These are phyloP conservation scores for Kradibia gibbosae DNA, from an alignment of 1,140 invertebrate genomes.

Conservation along the genomic window DNA sequence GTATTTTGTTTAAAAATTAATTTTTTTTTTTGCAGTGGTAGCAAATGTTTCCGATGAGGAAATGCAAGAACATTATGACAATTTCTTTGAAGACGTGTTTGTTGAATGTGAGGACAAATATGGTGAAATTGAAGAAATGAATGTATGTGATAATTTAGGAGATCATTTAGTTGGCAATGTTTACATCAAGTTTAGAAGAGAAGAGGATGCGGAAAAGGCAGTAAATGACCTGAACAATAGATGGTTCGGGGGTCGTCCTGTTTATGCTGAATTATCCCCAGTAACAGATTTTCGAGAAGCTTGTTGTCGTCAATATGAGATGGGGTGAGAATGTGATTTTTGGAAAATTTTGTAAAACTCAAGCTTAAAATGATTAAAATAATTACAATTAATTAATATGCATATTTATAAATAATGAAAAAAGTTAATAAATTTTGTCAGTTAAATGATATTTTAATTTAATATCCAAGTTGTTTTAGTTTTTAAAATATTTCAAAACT, in stretches of 20 bases:
- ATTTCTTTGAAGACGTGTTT: constrained; percentile 99
- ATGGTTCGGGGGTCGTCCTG: constrained; percentile 99
- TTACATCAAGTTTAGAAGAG: constrained; percentile 98
- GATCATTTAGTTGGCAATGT: constrained; percentile 99
- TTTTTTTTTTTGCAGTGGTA: constrained; percentile 77
- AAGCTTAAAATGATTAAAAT: no score
- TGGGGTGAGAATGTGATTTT: constrained; percentile 79
- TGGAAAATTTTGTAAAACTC: no score
- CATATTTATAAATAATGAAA: no score
- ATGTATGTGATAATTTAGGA: constrained; percentile 98
- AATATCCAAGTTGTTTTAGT: no score
- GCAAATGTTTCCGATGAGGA: constrained; percentile 96
- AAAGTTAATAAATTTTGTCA: no score
- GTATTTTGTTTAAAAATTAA: constrained; percentile 15
- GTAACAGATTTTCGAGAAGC: constrained; percentile 99
- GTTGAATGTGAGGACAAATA: constrained; percentile 99
- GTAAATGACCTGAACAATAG: constrained; percentile 97
- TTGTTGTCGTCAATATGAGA: constrained; percentile 99
- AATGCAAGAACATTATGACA: constrained; percentile 99
- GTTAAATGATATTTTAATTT: no score
- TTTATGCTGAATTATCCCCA: constrained; percentile 97
- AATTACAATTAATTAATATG: no score
- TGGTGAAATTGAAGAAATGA: constrained; percentile 99
- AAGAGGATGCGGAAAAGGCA: constrained; percentile 98
- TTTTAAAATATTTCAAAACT: no score